Conservation (phyloP, 2,888 invertebrate species). For the Cosmorhoe ocellata region DNA sequence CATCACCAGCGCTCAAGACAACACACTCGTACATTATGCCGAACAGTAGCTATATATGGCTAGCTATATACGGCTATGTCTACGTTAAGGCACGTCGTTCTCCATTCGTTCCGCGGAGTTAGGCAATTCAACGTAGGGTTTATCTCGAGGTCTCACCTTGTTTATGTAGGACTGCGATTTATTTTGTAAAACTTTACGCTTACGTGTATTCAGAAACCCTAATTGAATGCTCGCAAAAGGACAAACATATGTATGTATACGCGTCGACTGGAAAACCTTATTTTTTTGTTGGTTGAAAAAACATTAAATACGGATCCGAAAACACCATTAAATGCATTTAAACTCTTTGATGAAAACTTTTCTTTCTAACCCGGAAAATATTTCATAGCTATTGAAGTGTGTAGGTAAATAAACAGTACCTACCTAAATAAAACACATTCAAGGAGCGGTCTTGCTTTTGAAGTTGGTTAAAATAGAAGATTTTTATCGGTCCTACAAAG, state of each 20-base stretch:
- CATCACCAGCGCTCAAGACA: too few relatives aligned
- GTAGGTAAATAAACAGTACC: background rate
- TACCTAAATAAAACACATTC: background rate
- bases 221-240: background rate
- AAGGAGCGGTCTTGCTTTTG: background rate
- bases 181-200: conserved; percentile 16
- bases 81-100: conserved; percentile 23
- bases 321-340: too few relatives aligned
- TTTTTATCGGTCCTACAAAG: too few relatives aligned
- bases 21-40: conserved; percentile 11
- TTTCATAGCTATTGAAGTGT: background rate
- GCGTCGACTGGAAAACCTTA: background rate
- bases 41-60: conserved; percentile 15
- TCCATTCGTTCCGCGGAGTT: conserved; percentile 32
- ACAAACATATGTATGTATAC: too few relatives aligned
- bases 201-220: background rate
- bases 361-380: background rate
- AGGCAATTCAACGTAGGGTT: conserved; percentile 31
- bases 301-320: too few relatives aligned
- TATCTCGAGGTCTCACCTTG: conserved; percentile 29
- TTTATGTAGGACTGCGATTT: conserved; percentile 28
- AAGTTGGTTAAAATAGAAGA: background rate
- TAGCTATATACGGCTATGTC: conserved; percentile 27
- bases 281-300: background rate
- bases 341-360: too few relatives aligned